Evolutionary conservation across 2,113 vertebrate species (phyloP), one percentile per base, ranked within the genome.

Genomic region (Callospermophilus lateralis): DNA sequence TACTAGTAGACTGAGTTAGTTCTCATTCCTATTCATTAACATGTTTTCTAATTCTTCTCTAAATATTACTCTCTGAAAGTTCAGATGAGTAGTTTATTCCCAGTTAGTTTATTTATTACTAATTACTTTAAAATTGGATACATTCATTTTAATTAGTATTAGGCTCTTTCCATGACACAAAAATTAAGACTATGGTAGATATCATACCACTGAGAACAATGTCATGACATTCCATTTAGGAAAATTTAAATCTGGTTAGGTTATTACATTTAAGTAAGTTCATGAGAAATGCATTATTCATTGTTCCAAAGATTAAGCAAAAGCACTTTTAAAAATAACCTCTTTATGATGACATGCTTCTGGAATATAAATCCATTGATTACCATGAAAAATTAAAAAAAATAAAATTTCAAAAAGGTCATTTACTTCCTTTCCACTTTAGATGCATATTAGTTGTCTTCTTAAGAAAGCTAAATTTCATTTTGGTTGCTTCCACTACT

Each of bases 381-480:
- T 74, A 65, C n/a, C 48, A 72, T 22, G 65, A 93, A 79, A 30
- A 34, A 34, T 22, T 48, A 42, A 1, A 83, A 89, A 86, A 87
- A 86, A 87, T n/a, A 51, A 19, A 58, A 6, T 81, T 90, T 94
- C 4, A 7, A 22, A 80, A 22, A 37, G 34, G 26, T 22, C 16
- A n/a, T 26, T 81, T 45, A 28, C 22, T 93, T 89, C 3, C 1
- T 17, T 79, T 48, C 34, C 26, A 90, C 67, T 68, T 89, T 74
- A 68, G 34, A 58, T 53, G 34, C 15, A 30, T 77, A 68, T 80
- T 22, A 73, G 6, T 17, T 97, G 28, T 8, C 89, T 95, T 95
- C n/a, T 95, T 94, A 92, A 88, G 94, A 97, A 95, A 37, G 39
- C 42, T 95, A 76, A 95, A 93, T 80, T 8, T 1, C 19, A 74